Evolutionary conservation across 2,113 vertebrate genomes (phyloP).

Genomic region (Marcusenius ussheri): DNA sequence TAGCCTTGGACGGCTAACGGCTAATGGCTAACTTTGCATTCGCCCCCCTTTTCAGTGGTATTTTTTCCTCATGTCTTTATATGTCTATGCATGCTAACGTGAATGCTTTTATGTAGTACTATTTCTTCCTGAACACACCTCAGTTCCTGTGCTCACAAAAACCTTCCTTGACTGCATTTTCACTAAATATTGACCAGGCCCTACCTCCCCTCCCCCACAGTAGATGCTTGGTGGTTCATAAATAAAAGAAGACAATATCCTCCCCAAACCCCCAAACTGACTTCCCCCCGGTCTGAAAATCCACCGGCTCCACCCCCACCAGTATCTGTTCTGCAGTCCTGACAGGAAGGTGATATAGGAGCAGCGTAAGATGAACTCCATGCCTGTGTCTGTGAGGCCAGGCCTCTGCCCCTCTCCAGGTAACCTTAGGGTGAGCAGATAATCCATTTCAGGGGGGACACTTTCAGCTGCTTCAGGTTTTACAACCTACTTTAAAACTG

Average conservation of each 20-base stretch:
- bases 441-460: background rate
- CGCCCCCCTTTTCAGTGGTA: background rate
- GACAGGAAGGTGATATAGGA: background rate
- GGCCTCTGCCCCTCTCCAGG: background rate
- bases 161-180: background rate
- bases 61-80: background rate
- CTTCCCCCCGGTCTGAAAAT: background rate
- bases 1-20: background rate
- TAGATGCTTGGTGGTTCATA: slow-evolving; percentile 3
- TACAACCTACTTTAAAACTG: background rate
- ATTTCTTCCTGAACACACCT: background rate
- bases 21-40: background rate
- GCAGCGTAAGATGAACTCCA: background rate
- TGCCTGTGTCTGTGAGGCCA: background rate
- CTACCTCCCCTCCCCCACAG: background rate
- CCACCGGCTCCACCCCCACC: background rate
- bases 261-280: slow-evolving; percentile 14
- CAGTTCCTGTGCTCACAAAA: background rate
- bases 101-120: background rate
- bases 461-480: background rate
- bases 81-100: background rate
- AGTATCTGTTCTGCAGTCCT: background rate
- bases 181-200: slow-evolving; percentile 18
- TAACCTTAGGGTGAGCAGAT: background rate
- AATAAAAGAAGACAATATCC: slow-evolving; percentile 9